Base-by-base conservation (phyloP, 2,888 invertebrate species). In the Sericinus montela region DNA sequence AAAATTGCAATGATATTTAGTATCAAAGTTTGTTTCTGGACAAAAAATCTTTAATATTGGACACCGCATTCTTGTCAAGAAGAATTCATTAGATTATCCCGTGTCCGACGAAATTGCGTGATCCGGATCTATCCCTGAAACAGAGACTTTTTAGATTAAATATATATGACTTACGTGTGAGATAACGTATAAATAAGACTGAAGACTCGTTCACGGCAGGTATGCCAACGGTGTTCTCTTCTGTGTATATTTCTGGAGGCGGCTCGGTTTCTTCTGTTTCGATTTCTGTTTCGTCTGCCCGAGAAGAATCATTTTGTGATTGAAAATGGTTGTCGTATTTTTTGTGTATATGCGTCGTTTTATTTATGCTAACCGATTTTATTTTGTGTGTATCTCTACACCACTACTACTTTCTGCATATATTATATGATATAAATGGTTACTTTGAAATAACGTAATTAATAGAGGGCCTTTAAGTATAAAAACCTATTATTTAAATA, bases 291-390 rank as follows among this genome's bases (percentile, higher is more conserved):
- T 84, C 83, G 79, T 84, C 85, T 86, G 81, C 60, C 59, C 57
- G 61, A 68, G 64, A 75, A 77, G 55, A 65, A 58, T 75, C 47
- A 38, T 58, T 65, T 68, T 70, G 69, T 68, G 56, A 60, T 55
- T 63, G 69, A 69, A 69, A 65, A 75, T 73, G 81, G 82, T 84
- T 85, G 85, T 84, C 87, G 85, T 86, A 83, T 81, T 85, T 81
- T 72, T 64, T 64, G 47, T 45, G 37, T 34, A 43, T 15, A 36
- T 1, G 25, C 4, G 10, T 25, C 7, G 25, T 8, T 5, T 25
- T 25, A 7, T 25, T 8, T 25, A 7, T 19, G 2, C 5, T 5
- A 3, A 19, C 3, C 19, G 19, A 19, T 19, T 5, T 19, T 5
- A 19, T 19, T 5, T 2, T 19, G 5, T 5, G 5, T 19, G 19